phyloP scores from a whole-genome alignment of 2,888 invertebrate genomes.

The Ormyrus pomaceus region DNA sequence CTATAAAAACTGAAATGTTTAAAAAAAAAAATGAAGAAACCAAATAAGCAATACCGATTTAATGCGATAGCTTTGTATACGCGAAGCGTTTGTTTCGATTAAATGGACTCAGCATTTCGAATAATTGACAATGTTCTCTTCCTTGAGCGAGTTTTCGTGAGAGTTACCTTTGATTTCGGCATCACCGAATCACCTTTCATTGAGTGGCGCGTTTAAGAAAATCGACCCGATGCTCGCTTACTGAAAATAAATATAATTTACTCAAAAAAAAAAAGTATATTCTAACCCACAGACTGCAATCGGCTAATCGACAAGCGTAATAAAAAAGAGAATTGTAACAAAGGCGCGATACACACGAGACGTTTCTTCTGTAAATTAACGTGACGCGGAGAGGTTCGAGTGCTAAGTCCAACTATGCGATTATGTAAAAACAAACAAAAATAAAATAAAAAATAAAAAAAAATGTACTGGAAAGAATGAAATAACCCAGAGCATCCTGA shows the following conservation, averaged over 20 bases:
- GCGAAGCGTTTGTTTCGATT: conserved; percentile 19
- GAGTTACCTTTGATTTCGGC: no score
- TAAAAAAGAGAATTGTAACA: conserved; percentile 1
- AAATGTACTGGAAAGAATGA: conserved; percentile 6
- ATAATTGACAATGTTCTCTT: conserved; percentile 4
- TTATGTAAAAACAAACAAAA: conserved; percentile 26
- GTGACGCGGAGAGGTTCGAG: conserved; percentile 14
- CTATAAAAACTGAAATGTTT: not conserved
- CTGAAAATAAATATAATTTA: conserved; percentile 11
- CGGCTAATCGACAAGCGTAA: not conserved
- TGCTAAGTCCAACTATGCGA: conserved; percentile 36
- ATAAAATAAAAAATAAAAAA: not conserved
- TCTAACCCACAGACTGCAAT: conserved; percentile 5
- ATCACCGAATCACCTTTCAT: no score
- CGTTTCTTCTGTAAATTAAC: conserved; percentile 29
- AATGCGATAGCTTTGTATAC: conserved; percentile 44
- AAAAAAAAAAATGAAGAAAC: conserved; percentile 28
- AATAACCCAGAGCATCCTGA: conserved; percentile 2
- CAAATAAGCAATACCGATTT: conserved; percentile 51
- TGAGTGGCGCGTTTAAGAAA: not conserved
- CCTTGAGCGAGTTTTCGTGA: no score
- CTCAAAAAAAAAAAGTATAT: not conserved
- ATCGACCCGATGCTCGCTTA: not conserved
- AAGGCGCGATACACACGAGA: not conserved
- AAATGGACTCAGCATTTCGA: conserved; percentile 38